phyloP scores from a whole-genome alignment of 2,113 vertebrate species.

The Chaetops frenatus region DNA sequence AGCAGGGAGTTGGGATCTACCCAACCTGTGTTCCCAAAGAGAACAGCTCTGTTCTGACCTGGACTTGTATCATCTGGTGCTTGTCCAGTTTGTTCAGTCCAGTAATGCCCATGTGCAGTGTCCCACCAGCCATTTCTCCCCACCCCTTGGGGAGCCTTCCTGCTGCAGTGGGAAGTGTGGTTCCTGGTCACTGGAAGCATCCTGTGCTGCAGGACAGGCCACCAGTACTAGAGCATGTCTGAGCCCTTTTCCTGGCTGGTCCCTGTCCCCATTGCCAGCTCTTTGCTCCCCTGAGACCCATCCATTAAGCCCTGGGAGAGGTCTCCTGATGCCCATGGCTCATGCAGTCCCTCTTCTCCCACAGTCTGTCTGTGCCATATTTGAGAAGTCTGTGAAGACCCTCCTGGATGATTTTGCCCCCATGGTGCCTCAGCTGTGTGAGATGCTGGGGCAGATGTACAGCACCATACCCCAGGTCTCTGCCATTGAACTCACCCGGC shows the following conservation, averaged over 20 bases:
- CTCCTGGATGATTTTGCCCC: slow-evolving; percentile 96
- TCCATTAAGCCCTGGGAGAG: not conserved
- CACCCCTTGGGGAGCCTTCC: not conserved
- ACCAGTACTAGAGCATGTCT: not conserved
- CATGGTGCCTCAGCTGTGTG: slow-evolving; percentile 96
- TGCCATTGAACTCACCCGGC: slow-evolving; percentile 94
- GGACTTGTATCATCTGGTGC: not conserved
- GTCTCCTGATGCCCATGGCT: not conserved
- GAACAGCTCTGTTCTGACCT: not conserved
- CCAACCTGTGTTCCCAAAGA: not conserved
- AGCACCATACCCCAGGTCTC: slow-evolving; percentile 98
- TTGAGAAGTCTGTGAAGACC: slow-evolving; percentile 98
- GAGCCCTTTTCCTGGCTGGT: not conserved
- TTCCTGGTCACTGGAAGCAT: not conserved
- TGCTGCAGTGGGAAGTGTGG: not conserved
- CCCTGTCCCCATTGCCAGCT: not conserved
- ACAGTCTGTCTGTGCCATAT: slow-evolving; percentile 96
- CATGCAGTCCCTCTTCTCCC: not conserved
- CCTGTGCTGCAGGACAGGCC: not conserved
- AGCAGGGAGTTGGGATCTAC: not conserved
- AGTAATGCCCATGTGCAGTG: not conserved
- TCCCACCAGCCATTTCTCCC: not conserved
- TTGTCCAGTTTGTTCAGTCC: not conserved
- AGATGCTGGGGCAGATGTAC: slow-evolving; percentile 99
- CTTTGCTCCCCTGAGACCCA: not conserved